phyloP scores from a whole-genome alignment of 2,113 vertebrate species.

The Cynoglossus semilaevis region DNA sequence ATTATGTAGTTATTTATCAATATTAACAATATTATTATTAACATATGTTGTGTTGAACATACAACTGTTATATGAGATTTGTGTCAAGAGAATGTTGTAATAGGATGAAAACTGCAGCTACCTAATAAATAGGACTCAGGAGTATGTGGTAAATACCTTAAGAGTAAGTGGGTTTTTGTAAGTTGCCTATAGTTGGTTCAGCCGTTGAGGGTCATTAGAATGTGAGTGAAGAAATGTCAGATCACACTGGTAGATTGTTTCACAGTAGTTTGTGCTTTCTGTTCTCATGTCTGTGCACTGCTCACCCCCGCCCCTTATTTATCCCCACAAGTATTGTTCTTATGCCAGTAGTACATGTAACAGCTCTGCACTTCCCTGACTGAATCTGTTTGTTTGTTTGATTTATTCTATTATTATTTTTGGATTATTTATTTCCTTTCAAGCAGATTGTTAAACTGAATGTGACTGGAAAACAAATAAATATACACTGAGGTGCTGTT shows the following conservation, averaged over 20 bases:
- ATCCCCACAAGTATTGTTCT: neutral
- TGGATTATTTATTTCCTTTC: conserved; percentile 52
- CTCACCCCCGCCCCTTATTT: neutral
- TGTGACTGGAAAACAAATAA: conserved; percentile 1
- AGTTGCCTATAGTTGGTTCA: conserved; percentile 9
- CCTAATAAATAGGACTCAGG: conserved; percentile 14
- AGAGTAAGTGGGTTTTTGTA: conserved; percentile 20
- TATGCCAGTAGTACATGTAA: conserved; percentile 7
- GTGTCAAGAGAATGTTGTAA: conserved; percentile 43
- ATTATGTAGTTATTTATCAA: too few relatives aligned
- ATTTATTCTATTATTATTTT: conserved; percentile 36
- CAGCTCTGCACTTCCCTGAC: conserved; percentile 32
- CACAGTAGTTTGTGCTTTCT: neutral
- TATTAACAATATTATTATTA: conserved; percentile 2
- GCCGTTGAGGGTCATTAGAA: neutral
- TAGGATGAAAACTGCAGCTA: conserved; percentile 23
- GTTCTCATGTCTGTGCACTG: neutral
- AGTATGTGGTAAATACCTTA: conserved; percentile 38
- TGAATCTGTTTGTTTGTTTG: conserved; percentile 29
- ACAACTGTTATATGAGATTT: conserved; percentile 14
- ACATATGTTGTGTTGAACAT: neutral
- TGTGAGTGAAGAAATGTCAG: conserved; percentile 13
- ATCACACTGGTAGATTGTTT: conserved; percentile 18
- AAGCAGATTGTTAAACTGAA: neutral
- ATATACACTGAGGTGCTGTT: conserved; percentile 21